phyloP scores from a whole-genome alignment of 2,113 vertebrate species.

The Dolichallabes microphthalmus region DNA sequence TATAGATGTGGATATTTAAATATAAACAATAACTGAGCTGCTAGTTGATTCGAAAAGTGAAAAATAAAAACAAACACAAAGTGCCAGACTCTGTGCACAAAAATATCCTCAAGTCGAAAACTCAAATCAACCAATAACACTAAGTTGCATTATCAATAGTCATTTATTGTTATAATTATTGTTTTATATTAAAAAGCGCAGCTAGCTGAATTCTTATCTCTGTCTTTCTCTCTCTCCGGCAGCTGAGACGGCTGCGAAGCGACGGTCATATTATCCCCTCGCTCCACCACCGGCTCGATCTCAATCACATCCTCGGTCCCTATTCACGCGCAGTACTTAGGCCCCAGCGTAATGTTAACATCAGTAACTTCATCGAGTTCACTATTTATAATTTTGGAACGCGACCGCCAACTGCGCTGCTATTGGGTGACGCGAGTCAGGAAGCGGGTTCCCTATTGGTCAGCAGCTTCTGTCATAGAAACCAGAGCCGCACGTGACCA shows the following conservation, averaged over 20 bases:
- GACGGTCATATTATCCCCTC: constrained; percentile 50
- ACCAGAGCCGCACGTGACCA: neutral
- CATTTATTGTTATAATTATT: neutral
- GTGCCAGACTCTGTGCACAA: constrained; percentile 21
- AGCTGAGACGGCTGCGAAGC: constrained; percentile 39
- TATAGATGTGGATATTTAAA: neutral
- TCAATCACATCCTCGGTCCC: neutral
- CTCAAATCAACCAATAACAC: neutral
- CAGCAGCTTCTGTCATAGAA: constrained; percentile 5
- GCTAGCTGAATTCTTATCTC: constrained; percentile 42
- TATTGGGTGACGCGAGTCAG: constrained; percentile 7
- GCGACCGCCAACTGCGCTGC: no score
- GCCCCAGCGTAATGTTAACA: fast-evolving
- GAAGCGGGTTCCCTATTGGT: constrained; percentile 18
- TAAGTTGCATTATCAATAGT: constrained; percentile 10
- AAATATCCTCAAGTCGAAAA: neutral
- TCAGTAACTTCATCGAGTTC: neutral
- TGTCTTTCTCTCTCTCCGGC: neutral
- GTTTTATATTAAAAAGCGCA: constrained; percentile 2
- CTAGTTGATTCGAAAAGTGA: neutral
- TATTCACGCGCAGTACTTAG: neutral
- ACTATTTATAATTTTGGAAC: neutral
- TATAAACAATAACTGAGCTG: constrained; percentile 4
- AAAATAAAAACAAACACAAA: constrained; percentile 14
- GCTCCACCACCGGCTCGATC: neutral